phyloP scores from a whole-genome alignment of 2,888 invertebrate species.

The Mythimna ferrago region DNA sequence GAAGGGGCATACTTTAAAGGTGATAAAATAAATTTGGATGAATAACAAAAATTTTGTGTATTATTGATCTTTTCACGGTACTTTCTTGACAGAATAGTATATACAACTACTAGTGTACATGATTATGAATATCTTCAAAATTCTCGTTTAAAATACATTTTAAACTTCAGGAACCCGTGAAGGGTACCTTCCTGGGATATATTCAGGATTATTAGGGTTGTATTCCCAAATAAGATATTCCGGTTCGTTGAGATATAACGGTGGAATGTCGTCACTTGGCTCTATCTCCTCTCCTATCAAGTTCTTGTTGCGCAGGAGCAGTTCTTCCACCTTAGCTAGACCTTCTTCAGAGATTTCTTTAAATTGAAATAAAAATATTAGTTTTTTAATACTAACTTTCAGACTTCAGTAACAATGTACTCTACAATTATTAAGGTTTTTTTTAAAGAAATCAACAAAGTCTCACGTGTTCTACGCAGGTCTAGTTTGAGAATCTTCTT shows the following conservation, averaged over 20 bases:
- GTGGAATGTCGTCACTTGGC: slow-evolving; percentile 85
- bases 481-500: slow-evolving; percentile 81
- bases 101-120: background rate
- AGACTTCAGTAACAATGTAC: background rate
- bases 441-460: slow-evolving; percentile 29
- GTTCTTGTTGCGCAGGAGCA: slow-evolving; percentile 85
- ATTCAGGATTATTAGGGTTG: slow-evolving; percentile 86
- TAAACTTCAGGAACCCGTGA: slow-evolving; percentile 82
- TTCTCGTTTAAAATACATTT: slow-evolving; percentile 10
- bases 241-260: slow-evolving; percentile 86
- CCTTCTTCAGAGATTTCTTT: slow-evolving; percentile 87
- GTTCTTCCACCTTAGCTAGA: slow-evolving; percentile 81
- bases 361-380: background rate
- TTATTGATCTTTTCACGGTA: no score
- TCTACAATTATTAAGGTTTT: no score
- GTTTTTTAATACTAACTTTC: background rate
- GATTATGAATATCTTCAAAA: background rate
- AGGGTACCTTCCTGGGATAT: slow-evolving; percentile 85
- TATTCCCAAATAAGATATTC: slow-evolving; percentile 89
- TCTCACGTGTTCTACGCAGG: slow-evolving; percentile 84
- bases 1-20: no score
- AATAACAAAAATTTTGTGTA: no score
- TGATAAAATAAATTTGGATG: no score
- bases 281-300: slow-evolving; percentile 81
- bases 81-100: no score